Evolutionary conservation across 92 coral and sea anemone genomes (phyloP), one percentile per base, ranked within the genome.

Genomic region (Desmophyllum pertusum): DNA sequence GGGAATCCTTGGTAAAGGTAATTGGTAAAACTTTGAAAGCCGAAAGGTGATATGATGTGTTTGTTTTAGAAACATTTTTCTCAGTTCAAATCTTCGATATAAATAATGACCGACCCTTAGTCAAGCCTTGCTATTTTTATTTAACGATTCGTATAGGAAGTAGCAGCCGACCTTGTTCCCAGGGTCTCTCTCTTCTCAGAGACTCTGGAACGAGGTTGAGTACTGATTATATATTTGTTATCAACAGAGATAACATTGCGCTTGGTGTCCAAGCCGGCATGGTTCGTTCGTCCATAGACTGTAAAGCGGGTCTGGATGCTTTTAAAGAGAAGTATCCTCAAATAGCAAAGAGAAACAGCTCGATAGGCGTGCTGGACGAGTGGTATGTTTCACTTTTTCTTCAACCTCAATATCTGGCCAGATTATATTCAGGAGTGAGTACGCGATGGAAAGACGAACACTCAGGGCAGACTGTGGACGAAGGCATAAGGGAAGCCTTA

Each of bases 281-380:
- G 98, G 93, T 96, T 17, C 94, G 98, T 29, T 89, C 98, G 2
- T 81, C 88, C 39, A 87, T 91, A 21, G 98, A 92, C 68, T 96
- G 98, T 74, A 81, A 67, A 43, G 87, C 98, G 10, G 98, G 98
- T 3, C 79, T 94, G 45, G 95, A 94, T 63, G 98, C 98, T 13
- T 61, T 96, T 19, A 96, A 96, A 66, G 84, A 88, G 59, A 59
- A 19, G 11, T 96, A 76, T 82, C 78, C 37, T 30, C 29, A 48
- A 45, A 79, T 92, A 8, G 87, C 93, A 0, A 59, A 88, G 30
- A 52, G 86, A 5, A 87, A 94, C 65, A 53, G 65, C 40, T 76
- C 98, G 4, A 70, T 42, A 25, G 92, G 90, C 23, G 90, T 92
- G n/a, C 80, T 92, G 21, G 46, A 81, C 10, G 96, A 92, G 51